A percentile compares a stretch with the other conserved stretches of the same genome.
Conservation (phyloP, 2,113 vertebrate species). For the Pollimyrus isidori region DNA sequence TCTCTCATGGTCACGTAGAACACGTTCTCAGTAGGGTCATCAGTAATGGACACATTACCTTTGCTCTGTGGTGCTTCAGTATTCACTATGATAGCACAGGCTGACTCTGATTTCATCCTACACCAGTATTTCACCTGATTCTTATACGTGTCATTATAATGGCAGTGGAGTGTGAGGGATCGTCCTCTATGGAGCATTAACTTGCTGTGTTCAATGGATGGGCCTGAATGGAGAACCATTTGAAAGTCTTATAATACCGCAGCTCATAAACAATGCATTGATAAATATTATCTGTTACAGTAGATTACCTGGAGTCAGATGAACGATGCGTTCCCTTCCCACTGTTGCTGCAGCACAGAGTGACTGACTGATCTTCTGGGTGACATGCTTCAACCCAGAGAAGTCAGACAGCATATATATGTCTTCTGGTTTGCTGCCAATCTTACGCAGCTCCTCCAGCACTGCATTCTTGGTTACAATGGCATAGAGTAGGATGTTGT, state of each 20-base stretch:
- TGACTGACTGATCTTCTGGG: background rate
- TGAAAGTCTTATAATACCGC: background rate
- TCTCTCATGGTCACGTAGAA: background rate
- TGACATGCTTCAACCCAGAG: background rate
- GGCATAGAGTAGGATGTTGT: background rate
- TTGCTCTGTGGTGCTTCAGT: background rate
- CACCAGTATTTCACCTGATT: constrained; percentile 14
- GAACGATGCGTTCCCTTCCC: background rate
- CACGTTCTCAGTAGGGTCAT: background rate
- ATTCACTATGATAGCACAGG: background rate
- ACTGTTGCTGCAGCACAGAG: background rate
- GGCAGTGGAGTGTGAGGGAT: background rate
- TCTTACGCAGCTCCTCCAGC: background rate
- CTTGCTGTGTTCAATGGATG: background rate
- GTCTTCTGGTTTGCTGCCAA: background rate
- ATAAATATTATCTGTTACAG: background rate
- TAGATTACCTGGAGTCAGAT: background rate
- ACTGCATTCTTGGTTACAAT: background rate
- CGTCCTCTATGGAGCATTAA: background rate
- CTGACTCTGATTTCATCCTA: background rate
- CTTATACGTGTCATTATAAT: background rate
- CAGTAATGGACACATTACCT: background rate
- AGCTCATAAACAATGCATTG: background rate
- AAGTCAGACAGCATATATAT: constrained; percentile 3
- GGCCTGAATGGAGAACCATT: background rate